Evolutionary conservation across 2,113 vertebrate genomes (phyloP).

Genomic region (Bucco capensis): DNA sequence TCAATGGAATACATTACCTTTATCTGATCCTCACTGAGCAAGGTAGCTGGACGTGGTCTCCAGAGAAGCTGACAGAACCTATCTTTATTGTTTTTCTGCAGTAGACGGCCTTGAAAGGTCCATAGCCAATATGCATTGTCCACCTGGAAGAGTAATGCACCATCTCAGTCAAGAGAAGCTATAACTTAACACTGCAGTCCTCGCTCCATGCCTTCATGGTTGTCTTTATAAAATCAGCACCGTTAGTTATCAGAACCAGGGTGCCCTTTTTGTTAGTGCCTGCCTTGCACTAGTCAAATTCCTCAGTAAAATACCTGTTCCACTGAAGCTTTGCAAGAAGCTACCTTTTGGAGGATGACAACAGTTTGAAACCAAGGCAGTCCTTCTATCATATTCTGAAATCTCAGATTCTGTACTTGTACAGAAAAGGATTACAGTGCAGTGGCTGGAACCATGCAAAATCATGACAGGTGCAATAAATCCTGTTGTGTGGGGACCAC

Average conservation of each 20-base stretch:
- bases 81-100: conserved; percentile 97
- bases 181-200: not conserved
- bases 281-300: not conserved
- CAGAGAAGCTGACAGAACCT: conserved; percentile 97
- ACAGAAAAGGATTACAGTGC: not conserved
- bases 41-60: conserved; percentile 88
- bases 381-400: not conserved
- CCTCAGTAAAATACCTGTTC: not conserved
- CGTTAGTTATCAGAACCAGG: not conserved
- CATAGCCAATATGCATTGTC: conserved; percentile 98
- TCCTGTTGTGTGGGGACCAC: not conserved
- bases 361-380: not conserved
- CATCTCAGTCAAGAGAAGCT: not conserved
- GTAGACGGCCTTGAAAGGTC: conserved; percentile 97
- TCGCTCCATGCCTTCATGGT: not conserved
- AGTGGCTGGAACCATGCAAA: not conserved
- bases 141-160: conserved; percentile 75
- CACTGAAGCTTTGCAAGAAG: not conserved
- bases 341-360: not conserved
- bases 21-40: conserved; percentile 86
- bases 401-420: not conserved
- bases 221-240: not conserved
- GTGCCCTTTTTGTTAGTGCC: not conserved
- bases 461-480: not conserved
- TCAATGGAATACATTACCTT: conserved; percentile 73